phyloP scores from a whole-genome alignment of 2,888 invertebrate genomes.

The Geotrupes spiniger region DNA sequence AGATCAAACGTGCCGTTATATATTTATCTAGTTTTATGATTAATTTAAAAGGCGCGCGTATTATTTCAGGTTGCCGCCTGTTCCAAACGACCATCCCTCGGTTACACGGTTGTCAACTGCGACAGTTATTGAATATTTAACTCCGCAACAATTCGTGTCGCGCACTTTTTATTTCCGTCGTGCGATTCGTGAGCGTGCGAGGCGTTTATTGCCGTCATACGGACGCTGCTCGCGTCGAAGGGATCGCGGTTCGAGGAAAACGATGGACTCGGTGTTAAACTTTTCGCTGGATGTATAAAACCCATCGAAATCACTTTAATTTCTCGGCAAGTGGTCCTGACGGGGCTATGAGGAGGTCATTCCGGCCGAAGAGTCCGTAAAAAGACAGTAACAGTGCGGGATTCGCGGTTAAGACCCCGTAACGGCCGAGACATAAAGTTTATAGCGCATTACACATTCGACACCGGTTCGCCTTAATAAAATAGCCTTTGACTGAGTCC shows the following conservation, averaged over 20 bases:
- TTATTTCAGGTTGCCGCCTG: conserved; percentile 32
- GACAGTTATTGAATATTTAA: background rate
- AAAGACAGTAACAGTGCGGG: conserved; percentile 46
- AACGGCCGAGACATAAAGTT: conserved; percentile 50
- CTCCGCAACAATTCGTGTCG: background rate
- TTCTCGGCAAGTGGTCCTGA: conserved; percentile 44
- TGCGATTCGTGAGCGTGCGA: background rate
- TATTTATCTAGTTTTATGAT: conserved; percentile 39
- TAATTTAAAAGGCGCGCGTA: conserved; percentile 32
- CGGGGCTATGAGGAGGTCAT: conserved; percentile 47
- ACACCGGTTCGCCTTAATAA: conserved; percentile 50
- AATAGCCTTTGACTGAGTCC: conserved; percentile 41
- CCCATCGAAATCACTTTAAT: conserved; percentile 38
- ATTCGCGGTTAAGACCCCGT: conserved; percentile 48
- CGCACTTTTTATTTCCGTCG: background rate
- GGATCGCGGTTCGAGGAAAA: background rate
- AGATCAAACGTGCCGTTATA: conserved; percentile 39
- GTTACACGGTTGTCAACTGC: conserved; percentile 3
- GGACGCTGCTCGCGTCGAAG: background rate
- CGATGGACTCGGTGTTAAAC: background rate
- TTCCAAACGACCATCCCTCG: conserved; percentile 5
- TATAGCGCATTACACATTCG: conserved; percentile 51
- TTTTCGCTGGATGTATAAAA: conserved; percentile 29
- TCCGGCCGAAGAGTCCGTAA: conserved; percentile 44
- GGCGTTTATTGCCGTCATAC: too few relatives aligned